Evolutionary conservation across 2,113 vertebrate genomes (phyloP).

Genomic region (Gobiocypris rarus): DNA sequence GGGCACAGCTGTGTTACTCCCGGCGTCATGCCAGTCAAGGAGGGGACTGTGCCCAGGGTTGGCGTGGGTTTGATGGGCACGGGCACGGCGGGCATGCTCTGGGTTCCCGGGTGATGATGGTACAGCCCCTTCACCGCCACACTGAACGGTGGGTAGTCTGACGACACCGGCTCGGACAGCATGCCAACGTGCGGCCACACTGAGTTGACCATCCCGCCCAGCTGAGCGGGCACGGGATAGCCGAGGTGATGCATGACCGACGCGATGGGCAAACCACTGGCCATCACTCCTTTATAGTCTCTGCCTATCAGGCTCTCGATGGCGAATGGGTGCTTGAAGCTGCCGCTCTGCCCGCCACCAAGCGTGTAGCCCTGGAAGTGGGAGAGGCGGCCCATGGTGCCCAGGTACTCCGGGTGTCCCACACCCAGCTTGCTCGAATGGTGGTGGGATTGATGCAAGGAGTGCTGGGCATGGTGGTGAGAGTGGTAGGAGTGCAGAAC

Average conservation of each 20-base stretch:
- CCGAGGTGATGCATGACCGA: slow-evolving; percentile 96
- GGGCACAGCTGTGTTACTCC: slow-evolving; percentile 78
- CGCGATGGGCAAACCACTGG: slow-evolving; percentile 87
- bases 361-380: slow-evolving; percentile 83
- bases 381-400: slow-evolving; percentile 82
- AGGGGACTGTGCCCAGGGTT: slow-evolving; percentile 78
- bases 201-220: slow-evolving; percentile 88
- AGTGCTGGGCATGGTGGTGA: slow-evolving; percentile 80
- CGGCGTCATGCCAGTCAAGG: slow-evolving; percentile 79
- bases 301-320: slow-evolving; percentile 93
- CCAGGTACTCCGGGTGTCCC: slow-evolving; percentile 73
- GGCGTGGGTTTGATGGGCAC: slow-evolving; percentile 95
- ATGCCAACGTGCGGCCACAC: slow-evolving; percentile 95
- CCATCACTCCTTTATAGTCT: slow-evolving; percentile 94
- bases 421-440: slow-evolving; percentile 72
- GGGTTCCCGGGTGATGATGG: slow-evolving; percentile 75
- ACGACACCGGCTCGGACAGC: slow-evolving; percentile 83
- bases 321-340: slow-evolving; percentile 94
- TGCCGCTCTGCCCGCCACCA: slow-evolving; percentile 68
- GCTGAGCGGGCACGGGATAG: slow-evolving; percentile 88
- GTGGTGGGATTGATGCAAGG: slow-evolving; percentile 79
- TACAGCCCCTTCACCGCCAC: slow-evolving; percentile 91
- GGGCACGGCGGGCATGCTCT: slow-evolving; percentile 89
- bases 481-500: slow-evolving; percentile 88
- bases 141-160: slow-evolving; percentile 89